Base-by-base conservation (phyloP, 2,888 invertebrate genomes). In the Azorinus chamasolen region DNA sequence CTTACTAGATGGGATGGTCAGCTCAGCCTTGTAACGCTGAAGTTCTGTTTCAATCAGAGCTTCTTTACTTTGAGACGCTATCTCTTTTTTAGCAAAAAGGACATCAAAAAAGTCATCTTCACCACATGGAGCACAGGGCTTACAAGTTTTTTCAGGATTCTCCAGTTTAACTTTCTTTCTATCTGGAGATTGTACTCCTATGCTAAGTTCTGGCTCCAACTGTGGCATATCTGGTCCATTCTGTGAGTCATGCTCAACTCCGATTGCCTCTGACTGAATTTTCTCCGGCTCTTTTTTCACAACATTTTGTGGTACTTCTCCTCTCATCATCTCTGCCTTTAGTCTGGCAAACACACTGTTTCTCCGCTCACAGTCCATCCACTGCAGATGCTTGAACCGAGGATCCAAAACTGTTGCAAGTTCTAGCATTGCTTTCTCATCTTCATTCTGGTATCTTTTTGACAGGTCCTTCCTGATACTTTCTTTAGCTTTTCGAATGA, bases 31-130 rank as follows among this genome's bases (percentile, higher is more conserved):
- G 27, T 54, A 54, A 32, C 54, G 27, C 25, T 54, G 8, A n/a
- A 54, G 32, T 25, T 54, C 54, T 27, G 8, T 54, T 4, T 5
- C 16, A 27, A 54, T n/a, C 4, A 54, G 10, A 54, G 25, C 54
- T 54, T 18, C 25, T 32, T 54, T 4, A 27, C 27, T 54, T 25
- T 27, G 5, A 27, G 25, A 18, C 12, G 54, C 8, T 16, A 27
- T 54, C n/a, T 54, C 54, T 54, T 54, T 32, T 27, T 54, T 54
- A 2, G 32, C 54, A 54, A 54, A 54, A 5, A 54, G n/a, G 5
- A 54, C 54, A 54, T 54, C 54, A 54, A 54, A 54, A 54, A 54
- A 54, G 32, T 54, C 54, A 27, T 25, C 54, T 4, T 27, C 32
- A 12, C 16, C 41, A 12, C 16, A 10, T 41, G 41, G 8, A 12